phyloP scores from a whole-genome alignment of 2,888 invertebrate species.

The Dromius quadrimaculatus region DNA sequence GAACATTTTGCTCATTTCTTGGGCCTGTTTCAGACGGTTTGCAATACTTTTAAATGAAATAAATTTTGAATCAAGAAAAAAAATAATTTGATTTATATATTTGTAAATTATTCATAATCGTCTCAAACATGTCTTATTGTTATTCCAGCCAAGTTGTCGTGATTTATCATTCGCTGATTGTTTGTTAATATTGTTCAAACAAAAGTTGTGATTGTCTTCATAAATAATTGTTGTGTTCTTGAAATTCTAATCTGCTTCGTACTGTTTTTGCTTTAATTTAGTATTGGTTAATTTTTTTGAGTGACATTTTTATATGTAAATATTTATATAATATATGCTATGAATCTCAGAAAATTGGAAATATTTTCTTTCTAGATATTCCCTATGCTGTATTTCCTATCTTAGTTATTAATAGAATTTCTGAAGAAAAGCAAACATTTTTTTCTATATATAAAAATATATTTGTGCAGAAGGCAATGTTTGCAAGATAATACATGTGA shows the following conservation, averaged over 20 bases:
- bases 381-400: background rate
- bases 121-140: no score
- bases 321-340: constrained; percentile 43
- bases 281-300: constrained; percentile 13
- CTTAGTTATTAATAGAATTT: background rate
- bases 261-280: constrained; percentile 1
- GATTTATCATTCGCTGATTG: no score
- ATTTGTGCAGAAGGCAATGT: constrained; percentile 5
- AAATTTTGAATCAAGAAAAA: no score
- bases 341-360: constrained; percentile 30
- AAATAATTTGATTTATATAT: no score
- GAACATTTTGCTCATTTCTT: no score
- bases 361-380: background rate
- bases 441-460: constrained; percentile 51
- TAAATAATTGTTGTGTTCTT: constrained; percentile 14
- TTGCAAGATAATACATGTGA: background rate
- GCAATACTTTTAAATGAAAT: no score
- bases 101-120: no score
- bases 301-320: constrained; percentile 47
- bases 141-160: no score
- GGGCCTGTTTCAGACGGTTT: no score
- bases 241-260: constrained; percentile 16
- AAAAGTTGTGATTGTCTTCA: background rate
- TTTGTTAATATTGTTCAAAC: background rate
- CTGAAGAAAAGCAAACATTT: background rate